A percentile compares a stretch with the other conserved stretches of the same genome.
Evolutionary conservation across 1,140 invertebrate species (phyloP).

Genomic region (Eurosta solidaginis): DNA sequence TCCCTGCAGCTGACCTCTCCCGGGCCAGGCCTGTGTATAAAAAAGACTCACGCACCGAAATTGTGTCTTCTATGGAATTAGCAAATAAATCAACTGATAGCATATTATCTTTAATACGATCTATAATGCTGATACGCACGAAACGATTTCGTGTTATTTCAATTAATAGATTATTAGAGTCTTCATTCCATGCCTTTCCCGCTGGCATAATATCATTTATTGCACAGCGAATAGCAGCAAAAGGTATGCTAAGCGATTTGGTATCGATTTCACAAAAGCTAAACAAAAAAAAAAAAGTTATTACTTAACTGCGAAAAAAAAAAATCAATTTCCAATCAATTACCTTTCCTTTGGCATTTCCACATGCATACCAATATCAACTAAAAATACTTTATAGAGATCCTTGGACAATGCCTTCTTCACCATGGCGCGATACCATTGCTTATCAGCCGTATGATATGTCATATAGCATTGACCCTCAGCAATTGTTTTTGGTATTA

Average conservation of each 20-base stretch:
- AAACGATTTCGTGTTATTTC: conserved; percentile 39
- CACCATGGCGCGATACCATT: conserved; percentile 37
- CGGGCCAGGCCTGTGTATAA: conserved; percentile 49
- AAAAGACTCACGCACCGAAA: conserved; percentile 50
- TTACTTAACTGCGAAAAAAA: not conserved
- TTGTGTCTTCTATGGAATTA: not conserved
- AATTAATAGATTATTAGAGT: conserved; percentile 39
- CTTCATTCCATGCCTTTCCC: conserved; percentile 37
- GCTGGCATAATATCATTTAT: conserved; percentile 43
- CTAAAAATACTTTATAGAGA: conserved; percentile 33
- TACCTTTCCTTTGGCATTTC: conserved; percentile 17
- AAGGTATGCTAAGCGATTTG: conserved; percentile 34
- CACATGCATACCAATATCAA: conserved; percentile 33
- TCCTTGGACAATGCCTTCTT: conserved; percentile 18
- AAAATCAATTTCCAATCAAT: not conserved
- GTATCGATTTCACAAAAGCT: conserved; percentile 43
- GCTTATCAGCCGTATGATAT: conserved; percentile 27
- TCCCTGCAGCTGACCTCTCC: conserved; percentile 33
- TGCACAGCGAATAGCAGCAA: conserved; percentile 44
- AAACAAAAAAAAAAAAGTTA: not conserved
- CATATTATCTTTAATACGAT: conserved; percentile 1
- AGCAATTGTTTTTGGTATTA: conserved; percentile 20
- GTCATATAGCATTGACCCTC: conserved; percentile 32
- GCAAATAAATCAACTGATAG: conserved; percentile 44
- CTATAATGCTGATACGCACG: conserved; percentile 28